Base-by-base conservation (phyloP, 2,797 vertebrate species). In the Florisuga fusca region DNA sequence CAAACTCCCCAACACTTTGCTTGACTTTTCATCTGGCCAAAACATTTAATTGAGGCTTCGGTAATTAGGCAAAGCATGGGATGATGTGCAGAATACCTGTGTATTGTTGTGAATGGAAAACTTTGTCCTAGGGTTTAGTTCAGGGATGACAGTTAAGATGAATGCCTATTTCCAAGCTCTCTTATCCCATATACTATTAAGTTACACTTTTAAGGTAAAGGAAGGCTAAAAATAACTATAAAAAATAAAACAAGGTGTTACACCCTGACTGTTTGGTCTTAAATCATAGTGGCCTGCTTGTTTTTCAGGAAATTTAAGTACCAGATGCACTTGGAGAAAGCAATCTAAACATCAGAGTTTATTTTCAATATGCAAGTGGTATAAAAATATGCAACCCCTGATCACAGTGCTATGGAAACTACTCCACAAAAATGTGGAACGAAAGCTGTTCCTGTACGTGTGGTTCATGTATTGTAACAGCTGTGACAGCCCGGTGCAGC, bases 381-480 rank as follows among this genome's bases (percentile, higher is more conserved):
- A 95, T 95, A 95, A 96, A 97, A 98, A 97, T 97, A 97, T 91
- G 96, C 96, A 96, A 96, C 90, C 95, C 91, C 97, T 27, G 91
- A 97, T 97, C 92, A 76, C 82, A 97, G 91, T 14, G 66, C 96
- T 94, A 96, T 97, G 94, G 97, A 97, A 98, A 98, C 94, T 92
- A 88, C 96, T 97, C 94, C 96, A 95, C 97, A 98, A 97, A 98
- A 98, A 98, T 97, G 97, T 98, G 98, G 98, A 98, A 98, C 92
- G 95, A 98, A 98, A 98, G 97, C 97, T 97, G 98, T 98, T 98
- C 94, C 95, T 97, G 54, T 81, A 95, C 97, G 97, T 25, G 92
- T 61, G 63, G 95, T 90, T 97, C 96, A 87, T 97, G 98, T 96
- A 95, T 95, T 91, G 95, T 94, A 98, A 97, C 97, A 98, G 98